phyloP scores from a whole-genome alignment of 1,140 invertebrate species.

The Idris sp. region DNA sequence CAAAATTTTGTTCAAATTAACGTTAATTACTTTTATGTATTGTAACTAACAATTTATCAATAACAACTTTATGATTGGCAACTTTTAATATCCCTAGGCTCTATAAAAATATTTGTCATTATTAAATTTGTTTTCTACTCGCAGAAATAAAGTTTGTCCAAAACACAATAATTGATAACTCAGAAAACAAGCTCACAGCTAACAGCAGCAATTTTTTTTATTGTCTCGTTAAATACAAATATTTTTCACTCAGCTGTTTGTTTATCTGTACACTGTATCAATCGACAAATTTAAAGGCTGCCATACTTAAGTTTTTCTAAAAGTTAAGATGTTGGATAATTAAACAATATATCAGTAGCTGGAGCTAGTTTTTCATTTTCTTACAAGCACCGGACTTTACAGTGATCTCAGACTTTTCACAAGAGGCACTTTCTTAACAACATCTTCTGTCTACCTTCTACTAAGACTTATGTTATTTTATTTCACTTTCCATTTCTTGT shows the following conservation, averaged over 20 bases:
- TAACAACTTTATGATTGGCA: no score
- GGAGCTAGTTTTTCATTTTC: conserved; percentile 47
- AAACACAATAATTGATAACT: no score
- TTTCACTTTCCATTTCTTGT: conserved; percentile 33
- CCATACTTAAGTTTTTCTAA: conserved; percentile 60
- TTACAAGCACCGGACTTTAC: conserved; percentile 49
- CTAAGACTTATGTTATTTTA: conserved; percentile 18
- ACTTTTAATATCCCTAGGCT: no score
- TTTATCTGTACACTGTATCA: conserved; percentile 10
- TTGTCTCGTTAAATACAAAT: conserved; percentile 3
- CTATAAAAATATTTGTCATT: no score
- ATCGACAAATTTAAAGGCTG: conserved; percentile 55
- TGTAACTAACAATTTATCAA: no score
- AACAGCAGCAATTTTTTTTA: background rate
- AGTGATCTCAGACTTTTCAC: conserved; percentile 62
- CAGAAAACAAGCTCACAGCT: no score
- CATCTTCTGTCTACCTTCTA: conserved; percentile 49
- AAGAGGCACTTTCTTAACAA: conserved; percentile 60
- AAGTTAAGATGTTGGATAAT: conserved; percentile 64
- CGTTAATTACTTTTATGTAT: conserved; percentile 6
- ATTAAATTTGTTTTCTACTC: no score
- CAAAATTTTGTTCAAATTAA: conserved; percentile 25
- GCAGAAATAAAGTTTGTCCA: no score
- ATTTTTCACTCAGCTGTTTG: conserved; percentile 17
- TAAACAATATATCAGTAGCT: conserved; percentile 70